Percentiles rank a stretch among this genome's conserved stretches.
These are phyloP conservation scores for Melanerpes aurifrons DNA, from an alignment of 2,113 vertebrate species.

Conservation along the genomic window DNA sequence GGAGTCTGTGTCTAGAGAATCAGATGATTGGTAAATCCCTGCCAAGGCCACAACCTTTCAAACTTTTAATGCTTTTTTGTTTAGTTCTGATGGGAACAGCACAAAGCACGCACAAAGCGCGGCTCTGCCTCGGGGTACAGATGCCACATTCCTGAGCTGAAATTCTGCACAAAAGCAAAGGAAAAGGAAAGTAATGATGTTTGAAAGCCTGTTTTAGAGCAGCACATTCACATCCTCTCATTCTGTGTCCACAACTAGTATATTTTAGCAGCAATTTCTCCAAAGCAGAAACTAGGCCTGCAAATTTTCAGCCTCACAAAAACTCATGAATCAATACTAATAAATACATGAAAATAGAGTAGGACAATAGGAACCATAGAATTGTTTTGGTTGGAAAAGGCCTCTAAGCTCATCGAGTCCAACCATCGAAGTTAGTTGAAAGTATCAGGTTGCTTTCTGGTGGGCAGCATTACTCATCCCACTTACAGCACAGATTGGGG, in stretches of 20 bases:
- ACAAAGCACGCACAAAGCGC: rapidly evolving
- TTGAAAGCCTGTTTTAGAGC: neutral
- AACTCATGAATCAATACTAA: neutral
- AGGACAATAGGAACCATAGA: neutral
- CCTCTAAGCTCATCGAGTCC: no score
- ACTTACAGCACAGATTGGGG: rapidly evolving
- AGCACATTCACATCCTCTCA: rapidly evolving
- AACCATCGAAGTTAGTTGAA: no score
- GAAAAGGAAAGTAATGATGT: neutral
- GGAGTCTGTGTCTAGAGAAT: rapidly evolving
- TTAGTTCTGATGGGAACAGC: neutral
- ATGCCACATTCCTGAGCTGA: neutral
- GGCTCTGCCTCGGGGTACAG: neutral
- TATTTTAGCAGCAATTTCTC: neutral
- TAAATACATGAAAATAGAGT: neutral
- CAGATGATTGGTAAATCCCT: rapidly evolving
- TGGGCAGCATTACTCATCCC: neutral
- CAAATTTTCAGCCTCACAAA: neutral
- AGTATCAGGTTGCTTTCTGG: rapidly evolving
- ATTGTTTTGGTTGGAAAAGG: no score
- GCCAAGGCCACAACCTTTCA: neutral
- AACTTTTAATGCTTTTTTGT: neutral
- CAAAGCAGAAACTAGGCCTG: neutral
- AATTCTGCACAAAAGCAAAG: neutral
- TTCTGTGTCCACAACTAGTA: neutral